A percentile compares a stretch with the other conserved stretches of the same genome.
Evolutionary conservation across 2,888 invertebrate species (phyloP).

Genomic region (Meiosimyza platycephala): DNA sequence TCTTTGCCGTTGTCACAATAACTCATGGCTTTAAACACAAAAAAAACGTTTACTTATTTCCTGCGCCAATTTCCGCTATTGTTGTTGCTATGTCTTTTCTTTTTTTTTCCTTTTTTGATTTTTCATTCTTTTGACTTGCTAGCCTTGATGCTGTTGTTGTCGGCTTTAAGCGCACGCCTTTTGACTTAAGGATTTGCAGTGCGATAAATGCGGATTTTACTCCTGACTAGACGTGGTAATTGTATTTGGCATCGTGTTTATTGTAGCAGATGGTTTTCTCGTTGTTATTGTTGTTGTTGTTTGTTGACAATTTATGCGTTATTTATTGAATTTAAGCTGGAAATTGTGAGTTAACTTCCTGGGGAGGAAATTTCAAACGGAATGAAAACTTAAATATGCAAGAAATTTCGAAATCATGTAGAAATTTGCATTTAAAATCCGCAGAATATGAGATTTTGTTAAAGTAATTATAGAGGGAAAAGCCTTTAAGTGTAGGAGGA

Average conservation of each 20-base stretch:
- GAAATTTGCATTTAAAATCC: no score
- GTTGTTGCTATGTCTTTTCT: neutral
- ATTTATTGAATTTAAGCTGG: no score
- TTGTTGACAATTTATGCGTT: neutral
- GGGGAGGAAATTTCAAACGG: no score
- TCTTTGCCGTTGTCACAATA: conserved; percentile 11
- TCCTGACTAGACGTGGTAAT: conserved; percentile 23
- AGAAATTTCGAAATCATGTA: no score
- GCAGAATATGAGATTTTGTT: no score
- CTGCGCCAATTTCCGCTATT: no score
- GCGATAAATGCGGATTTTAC: conserved; percentile 17
- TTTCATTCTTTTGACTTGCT: neutral
- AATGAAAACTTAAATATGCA: no score
- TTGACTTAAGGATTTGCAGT: conserved; percentile 2
- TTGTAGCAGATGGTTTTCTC: neutral
- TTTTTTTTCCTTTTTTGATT: conserved; percentile 21
- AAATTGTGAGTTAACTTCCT: no score
- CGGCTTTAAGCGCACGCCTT: neutral
- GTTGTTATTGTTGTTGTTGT: neutral
- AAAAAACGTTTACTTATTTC: no score
- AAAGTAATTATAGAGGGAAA: no score
- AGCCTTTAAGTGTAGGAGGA: no score
- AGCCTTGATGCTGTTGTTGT: conserved; percentile 4
- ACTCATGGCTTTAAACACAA: conserved; percentile 3
- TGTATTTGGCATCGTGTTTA: conserved; percentile 14